These are phyloP conservation scores for Procavia capensis DNA, from an alignment of 2,113 vertebrate species.

Conservation along the genomic window DNA sequence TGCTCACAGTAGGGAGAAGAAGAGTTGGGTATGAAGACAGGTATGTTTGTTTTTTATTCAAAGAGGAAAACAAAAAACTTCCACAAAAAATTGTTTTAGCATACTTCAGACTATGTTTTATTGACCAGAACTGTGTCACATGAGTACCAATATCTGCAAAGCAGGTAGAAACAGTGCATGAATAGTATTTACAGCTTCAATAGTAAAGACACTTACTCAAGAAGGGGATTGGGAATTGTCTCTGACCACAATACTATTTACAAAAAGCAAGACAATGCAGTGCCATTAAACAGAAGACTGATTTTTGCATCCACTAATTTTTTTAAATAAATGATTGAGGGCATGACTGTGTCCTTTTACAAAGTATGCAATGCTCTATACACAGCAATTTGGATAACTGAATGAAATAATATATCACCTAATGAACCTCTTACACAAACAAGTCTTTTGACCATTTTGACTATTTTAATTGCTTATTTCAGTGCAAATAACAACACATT, in stretches of 20 bases:
- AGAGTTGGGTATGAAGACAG: not conserved
- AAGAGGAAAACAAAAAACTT: conserved; percentile 22
- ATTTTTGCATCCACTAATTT: not conserved
- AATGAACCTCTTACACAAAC: not conserved
- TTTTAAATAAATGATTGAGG: not conserved
- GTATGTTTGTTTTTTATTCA: not conserved
- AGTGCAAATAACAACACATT: not conserved
- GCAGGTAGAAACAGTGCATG: not conserved
- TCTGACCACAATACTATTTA: not conserved
- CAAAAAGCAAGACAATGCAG: not conserved
- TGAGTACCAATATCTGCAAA: not conserved
- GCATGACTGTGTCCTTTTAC: not conserved
- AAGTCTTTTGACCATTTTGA: not conserved
- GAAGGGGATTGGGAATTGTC: not conserved
- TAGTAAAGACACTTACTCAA: not conserved
- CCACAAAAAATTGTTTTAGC: not conserved
- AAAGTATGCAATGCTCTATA: not conserved
- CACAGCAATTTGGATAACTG: not conserved
- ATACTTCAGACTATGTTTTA: not conserved
- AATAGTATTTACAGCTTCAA: not conserved
- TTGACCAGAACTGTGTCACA: not conserved
- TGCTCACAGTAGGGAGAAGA: not conserved
- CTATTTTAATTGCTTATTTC: not conserved
- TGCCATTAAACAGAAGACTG: not conserved
- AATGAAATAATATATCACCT: not conserved